Conservation (phyloP, 2,888 invertebrate species). For the Machimus rusticus region DNA sequence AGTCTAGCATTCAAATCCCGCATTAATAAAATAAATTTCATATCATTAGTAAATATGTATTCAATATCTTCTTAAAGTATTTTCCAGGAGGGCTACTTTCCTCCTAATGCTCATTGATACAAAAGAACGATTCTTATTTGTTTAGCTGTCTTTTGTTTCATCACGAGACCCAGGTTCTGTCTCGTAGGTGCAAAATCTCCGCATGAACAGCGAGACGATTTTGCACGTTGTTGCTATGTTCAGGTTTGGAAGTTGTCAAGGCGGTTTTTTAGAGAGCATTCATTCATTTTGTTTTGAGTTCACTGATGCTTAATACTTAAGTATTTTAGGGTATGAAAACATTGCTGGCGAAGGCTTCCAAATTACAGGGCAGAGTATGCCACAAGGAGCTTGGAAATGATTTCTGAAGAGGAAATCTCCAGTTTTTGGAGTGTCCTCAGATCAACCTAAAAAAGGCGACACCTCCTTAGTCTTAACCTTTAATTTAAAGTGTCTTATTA, state of each 20-base stretch:
- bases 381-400: not conserved
- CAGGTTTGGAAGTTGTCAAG: not conserved
- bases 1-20: too few relatives aligned
- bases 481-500: not conserved
- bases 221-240: not conserved
- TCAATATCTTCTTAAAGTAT: too few relatives aligned
- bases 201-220: not conserved
- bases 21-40: too few relatives aligned
- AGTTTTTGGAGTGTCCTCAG: not conserved
- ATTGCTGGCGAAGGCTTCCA: not conserved
- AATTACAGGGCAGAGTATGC: not conserved
- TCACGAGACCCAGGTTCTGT: not conserved
- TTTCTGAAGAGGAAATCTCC: not conserved
- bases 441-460: not conserved
- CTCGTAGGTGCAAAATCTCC: not conserved
- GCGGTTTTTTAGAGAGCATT: not conserved
- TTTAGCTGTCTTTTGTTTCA: not conserved
- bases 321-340: not conserved
- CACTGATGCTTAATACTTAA: not conserved
- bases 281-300: not conserved
- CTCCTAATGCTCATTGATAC: not conserved
- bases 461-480: not conserved
- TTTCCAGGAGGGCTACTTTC: not conserved
- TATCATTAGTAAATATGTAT: too few relatives aligned
- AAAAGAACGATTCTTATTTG: not conserved